Percentiles rank a stretch among this genome's conserved stretches.
These are phyloP conservation scores for Eubasilissa splendida DNA, from an alignment of 2,888 invertebrate species.

Conservation along the genomic window DNA sequence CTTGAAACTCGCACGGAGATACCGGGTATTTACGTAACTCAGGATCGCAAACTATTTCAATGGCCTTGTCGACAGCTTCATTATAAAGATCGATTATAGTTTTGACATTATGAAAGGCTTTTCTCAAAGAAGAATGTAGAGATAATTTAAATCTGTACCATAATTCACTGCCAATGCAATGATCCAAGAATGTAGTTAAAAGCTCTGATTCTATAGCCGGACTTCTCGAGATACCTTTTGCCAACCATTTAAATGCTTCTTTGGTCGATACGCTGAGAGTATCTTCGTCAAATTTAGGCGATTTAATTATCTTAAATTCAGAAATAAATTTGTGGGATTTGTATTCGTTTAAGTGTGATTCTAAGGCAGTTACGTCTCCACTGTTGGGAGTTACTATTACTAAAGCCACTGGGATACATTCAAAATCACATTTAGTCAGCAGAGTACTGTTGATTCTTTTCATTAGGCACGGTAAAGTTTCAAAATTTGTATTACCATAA, in stretches of 20 bases:
- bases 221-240: conserved; percentile 68
- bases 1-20: conserved; percentile 78
- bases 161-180: conserved; percentile 75
- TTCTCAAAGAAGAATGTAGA: conserved; percentile 65
- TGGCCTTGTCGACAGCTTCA: conserved; percentile 76
- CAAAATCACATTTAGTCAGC: conserved; percentile 66
- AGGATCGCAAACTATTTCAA: conserved; percentile 74
- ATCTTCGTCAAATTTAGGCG: conserved; percentile 64
- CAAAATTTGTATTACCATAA: conserved; percentile 65
- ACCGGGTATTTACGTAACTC: conserved; percentile 74
- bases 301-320: conserved; percentile 65
- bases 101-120: conserved; percentile 72
- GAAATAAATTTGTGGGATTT: conserved; percentile 64
- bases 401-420: conserved; percentile 67
- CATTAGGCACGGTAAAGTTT: conserved; percentile 59
- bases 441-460: conserved; percentile 64
- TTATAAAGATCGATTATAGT: conserved; percentile 79
- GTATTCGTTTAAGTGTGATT: conserved; percentile 62
- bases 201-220: conserved; percentile 75
- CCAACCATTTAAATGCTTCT: conserved; percentile 70
- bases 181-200: conserved; percentile 72
- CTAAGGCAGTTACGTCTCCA: conserved; percentile 59
- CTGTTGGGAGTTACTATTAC: conserved; percentile 63
- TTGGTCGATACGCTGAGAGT: conserved; percentile 65
- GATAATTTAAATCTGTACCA: conserved; percentile 73